Conservation (phyloP, 2,113 vertebrate genomes). For the Taxidea taxus region DNA sequence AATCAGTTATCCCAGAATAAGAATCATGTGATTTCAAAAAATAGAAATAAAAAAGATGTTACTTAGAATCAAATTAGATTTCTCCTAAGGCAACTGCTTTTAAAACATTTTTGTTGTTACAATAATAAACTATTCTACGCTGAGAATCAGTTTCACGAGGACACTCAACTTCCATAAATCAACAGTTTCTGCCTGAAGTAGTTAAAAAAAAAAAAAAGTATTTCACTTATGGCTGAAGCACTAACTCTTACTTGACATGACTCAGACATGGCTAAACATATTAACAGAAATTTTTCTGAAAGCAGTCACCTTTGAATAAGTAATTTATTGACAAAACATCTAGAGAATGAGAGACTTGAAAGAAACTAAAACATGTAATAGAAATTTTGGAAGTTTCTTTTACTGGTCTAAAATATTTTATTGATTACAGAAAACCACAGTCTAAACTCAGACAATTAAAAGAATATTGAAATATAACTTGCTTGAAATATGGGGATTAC, state of each 20-base stretch:
- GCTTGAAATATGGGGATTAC: not conserved
- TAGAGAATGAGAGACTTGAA: not conserved
- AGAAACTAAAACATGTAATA: not conserved
- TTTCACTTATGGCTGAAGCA: conserved; percentile 28
- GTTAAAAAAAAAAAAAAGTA: conserved; percentile 61
- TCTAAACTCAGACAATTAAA: not conserved
- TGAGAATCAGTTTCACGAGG: conserved; percentile 11
- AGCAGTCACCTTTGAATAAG: not conserved
- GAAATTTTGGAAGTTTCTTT: not conserved
- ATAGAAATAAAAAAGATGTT: not conserved
- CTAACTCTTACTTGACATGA: not conserved
- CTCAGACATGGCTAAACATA: not conserved
- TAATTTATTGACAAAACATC: not conserved
- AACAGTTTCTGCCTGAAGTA: conserved; percentile 29
- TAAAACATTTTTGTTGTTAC: conserved; percentile 22
- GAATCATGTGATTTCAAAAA: not conserved
- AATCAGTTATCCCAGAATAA: conserved; percentile 17
- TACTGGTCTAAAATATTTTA: not conserved
- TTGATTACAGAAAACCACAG: not conserved
- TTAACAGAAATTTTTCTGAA: not conserved
- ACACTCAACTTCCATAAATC: conserved; percentile 38
- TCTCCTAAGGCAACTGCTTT: conserved; percentile 34
- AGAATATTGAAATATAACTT: not conserved
- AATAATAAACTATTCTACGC: conserved; percentile 23
- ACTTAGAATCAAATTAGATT: conserved; percentile 21